Evolutionary conservation across 2,797 vertebrate species (phyloP).

Genomic region (Phataginus tricuspis): DNA sequence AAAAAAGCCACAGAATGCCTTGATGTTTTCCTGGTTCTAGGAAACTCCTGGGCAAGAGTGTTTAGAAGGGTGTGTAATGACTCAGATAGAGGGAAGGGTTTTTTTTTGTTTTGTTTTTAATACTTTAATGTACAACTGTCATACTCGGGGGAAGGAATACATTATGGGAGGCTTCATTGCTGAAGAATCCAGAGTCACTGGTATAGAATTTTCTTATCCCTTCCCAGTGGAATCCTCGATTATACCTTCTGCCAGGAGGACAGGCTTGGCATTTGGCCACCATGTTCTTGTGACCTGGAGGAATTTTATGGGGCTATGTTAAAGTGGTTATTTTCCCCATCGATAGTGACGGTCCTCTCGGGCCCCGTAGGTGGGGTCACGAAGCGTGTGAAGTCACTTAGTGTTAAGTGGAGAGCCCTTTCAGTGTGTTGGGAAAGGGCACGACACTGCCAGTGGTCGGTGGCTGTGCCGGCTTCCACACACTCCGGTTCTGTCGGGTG

Average conservation of each 20-base stretch:
- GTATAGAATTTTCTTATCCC: slow-evolving; percentile 27
- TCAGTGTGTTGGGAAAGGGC: not conserved
- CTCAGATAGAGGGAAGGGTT: not conserved
- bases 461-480: not conserved
- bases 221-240: not conserved
- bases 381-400: not conserved
- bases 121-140: slow-evolving; percentile 17
- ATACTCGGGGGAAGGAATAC: not conserved
- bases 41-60: not conserved
- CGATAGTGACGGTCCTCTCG: not conserved
- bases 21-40: not conserved
- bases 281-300: not conserved
- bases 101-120: slow-evolving; percentile 40
- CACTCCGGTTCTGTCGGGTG: not conserved
- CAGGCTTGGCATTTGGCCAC: not conserved
- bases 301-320: not conserved
- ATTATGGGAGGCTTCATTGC: slow-evolving; percentile 31
- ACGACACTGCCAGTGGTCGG: not conserved
- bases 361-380: not conserved
- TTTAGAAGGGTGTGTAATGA: not conserved
- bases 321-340: not conserved
- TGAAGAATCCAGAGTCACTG: slow-evolving; percentile 6
- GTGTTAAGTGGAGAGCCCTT: not conserved
- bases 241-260: slow-evolving; percentile 15
- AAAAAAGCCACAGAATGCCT: not conserved